Conservation (phyloP, 2,113 vertebrate genomes). For the Archilochus colubris region DNA sequence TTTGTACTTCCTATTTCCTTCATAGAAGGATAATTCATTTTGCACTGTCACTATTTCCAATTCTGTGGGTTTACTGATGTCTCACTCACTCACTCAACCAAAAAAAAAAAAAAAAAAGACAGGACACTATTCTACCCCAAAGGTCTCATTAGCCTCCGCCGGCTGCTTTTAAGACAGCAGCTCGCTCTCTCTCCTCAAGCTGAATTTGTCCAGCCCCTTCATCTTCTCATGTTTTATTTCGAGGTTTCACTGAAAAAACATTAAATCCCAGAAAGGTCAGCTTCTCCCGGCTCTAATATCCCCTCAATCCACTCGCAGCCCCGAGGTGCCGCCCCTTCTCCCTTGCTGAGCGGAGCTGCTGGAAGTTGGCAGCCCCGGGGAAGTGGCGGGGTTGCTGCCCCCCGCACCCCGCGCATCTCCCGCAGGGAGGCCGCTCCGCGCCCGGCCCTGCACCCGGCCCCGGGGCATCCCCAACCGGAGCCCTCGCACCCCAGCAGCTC, state of each 20-base stretch:
- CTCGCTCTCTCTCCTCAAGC: slow-evolving; percentile 23
- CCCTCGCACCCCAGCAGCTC: not conserved
- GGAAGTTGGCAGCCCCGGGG: not conserved
- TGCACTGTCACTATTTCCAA: slow-evolving; percentile 66
- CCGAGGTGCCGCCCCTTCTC: not conserved
- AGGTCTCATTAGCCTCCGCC: slow-evolving; percentile 55
- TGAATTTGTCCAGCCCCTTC: slow-evolving; percentile 47
- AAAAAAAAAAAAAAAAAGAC: not conserved
- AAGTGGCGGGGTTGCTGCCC: not conserved
- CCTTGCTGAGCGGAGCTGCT: not conserved
- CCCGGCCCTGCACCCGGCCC: not conserved
- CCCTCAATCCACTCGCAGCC: not conserved
- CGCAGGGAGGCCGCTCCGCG: not conserved
- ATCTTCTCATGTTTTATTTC: slow-evolving; percentile 44
- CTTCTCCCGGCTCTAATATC: not conserved
- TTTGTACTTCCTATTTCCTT: slow-evolving; percentile 65
- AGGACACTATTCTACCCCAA: slow-evolving; percentile 20
- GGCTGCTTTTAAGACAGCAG: slow-evolving; percentile 57
- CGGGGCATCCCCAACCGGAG: not conserved
- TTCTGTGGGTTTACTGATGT: slow-evolving; percentile 69
- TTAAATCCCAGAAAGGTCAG: not conserved
- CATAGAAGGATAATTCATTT: slow-evolving; percentile 69
- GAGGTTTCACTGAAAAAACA: not conserved
- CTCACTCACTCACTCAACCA: slow-evolving; percentile 32
- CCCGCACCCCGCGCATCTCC: not conserved